These are phyloP conservation scores for Rousettus madagascariensis DNA, from an alignment of 2,797 vertebrate genomes.

Conservation along the genomic window DNA sequence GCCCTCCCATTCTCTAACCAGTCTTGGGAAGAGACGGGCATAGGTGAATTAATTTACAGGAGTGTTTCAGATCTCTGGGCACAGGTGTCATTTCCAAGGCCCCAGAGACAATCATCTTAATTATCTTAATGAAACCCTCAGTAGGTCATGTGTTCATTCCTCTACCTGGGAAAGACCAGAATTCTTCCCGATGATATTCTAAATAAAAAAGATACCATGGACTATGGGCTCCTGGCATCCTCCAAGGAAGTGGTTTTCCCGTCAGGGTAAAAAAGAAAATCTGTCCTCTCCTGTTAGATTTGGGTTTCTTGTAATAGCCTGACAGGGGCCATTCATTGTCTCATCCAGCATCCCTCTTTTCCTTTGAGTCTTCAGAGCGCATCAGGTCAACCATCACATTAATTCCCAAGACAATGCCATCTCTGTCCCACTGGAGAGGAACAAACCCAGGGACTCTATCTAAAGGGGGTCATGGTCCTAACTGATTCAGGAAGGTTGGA, in stretches of 20 bases:
- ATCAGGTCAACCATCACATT: not conserved
- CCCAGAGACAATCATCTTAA: not conserved
- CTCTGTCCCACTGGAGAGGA: not conserved
- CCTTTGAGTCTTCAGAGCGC: not conserved
- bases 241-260: not conserved
- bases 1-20: not conserved
- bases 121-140: not conserved
- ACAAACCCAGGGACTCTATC: not conserved
- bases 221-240: not conserved
- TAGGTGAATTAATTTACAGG: not conserved
- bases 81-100: not conserved
- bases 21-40: not conserved
- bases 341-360: not conserved
- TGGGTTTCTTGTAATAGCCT: not conserved
- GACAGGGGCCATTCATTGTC: not conserved
- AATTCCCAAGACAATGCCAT: not conserved
- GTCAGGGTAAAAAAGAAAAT: not conserved
- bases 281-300: not conserved
- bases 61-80: not conserved
- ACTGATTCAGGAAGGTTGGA: not conserved
- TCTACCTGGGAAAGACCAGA: not conserved
- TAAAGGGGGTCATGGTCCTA: not conserved
- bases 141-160: not conserved
- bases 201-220: not conserved
- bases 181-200: conserved; percentile 17